Evolutionary conservation across 53 echinoderm and acorn worm genomes (phyloP).

Genomic region (Zoroaster sp.): DNA sequence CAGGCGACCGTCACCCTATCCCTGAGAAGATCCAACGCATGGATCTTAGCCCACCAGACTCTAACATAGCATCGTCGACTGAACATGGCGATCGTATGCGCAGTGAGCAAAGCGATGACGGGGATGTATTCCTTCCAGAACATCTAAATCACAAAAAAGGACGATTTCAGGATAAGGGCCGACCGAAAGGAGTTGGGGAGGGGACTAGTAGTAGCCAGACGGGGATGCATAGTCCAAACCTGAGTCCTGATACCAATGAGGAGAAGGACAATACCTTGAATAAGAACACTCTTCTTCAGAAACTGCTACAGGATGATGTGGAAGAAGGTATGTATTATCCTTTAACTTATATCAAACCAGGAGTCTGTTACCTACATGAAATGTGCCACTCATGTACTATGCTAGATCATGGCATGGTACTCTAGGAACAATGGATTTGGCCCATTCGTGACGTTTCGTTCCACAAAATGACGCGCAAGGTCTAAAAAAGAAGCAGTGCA

Average conservation of each 20-base stretch:
- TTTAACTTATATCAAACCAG: no score
- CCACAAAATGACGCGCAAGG: no score
- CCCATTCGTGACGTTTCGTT: no score
- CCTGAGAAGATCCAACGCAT: slow-evolving; percentile 55
- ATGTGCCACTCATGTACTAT: no score
- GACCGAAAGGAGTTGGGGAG: background rate
- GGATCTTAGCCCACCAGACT: slow-evolving; percentile 60
- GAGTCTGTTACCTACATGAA: no score
- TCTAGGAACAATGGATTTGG: no score
- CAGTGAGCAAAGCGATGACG: slow-evolving; percentile 52
- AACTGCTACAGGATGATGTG: slow-evolving; percentile 83
- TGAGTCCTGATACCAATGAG: slow-evolving; percentile 90
- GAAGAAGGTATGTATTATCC: slow-evolving; percentile 50
- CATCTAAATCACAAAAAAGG: slow-evolving; percentile 54
- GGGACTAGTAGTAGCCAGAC: background rate
- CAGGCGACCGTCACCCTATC: slow-evolving; percentile 1
- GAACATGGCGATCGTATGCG: slow-evolving; percentile 19
- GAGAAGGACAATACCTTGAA: slow-evolving; percentile 67
- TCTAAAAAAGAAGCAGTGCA: no score
- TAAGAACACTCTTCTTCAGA: slow-evolving; percentile 77
- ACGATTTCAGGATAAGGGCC: slow-evolving; percentile 38
- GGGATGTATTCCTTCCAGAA: slow-evolving; percentile 79
- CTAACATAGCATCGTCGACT: slow-evolving; percentile 65
- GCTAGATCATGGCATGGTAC: no score
- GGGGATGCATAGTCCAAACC: slow-evolving; percentile 68